Conservation (phyloP, 2,888 invertebrate genomes). For the Tridacna crocea region DNA sequence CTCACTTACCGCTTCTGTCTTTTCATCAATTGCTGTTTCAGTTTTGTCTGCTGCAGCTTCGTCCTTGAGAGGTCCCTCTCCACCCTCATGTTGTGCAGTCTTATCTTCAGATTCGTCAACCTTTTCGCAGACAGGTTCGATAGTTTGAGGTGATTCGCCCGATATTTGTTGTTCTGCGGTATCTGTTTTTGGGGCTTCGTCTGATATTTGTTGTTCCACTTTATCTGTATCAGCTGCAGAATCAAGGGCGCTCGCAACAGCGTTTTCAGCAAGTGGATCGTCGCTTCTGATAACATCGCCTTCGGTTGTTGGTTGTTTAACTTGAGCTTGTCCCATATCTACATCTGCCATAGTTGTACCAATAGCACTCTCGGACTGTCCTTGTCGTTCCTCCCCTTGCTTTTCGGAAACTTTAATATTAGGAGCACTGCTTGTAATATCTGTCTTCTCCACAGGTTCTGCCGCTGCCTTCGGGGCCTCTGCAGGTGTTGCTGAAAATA, state of each 20-base stretch:
- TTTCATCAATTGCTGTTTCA: conserved; percentile 6
- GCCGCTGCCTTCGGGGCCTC: conserved; percentile 24
- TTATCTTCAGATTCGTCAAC: conserved; percentile 1
- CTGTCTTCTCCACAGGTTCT: conserved; percentile 25
- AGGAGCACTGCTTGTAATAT: conserved; percentile 32
- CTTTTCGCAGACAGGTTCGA: neutral
- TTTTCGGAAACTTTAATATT: conserved; percentile 27
- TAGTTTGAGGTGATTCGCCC: neutral
- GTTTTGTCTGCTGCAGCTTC: conserved; percentile 8
- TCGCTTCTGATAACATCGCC: conserved; percentile 34
- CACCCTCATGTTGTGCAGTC: conserved; percentile 2
- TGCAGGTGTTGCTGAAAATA: conserved; percentile 29
- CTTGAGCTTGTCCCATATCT: conserved; percentile 37
- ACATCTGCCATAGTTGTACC: conserved; percentile 26
- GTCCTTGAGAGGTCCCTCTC: conserved; percentile 6
- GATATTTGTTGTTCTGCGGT: neutral
- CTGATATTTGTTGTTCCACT: neutral
- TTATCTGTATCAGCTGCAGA: conserved; percentile 4
- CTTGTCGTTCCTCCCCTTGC: conserved; percentile 29
- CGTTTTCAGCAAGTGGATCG: conserved; percentile 35
- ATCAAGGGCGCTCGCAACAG: conserved; percentile 42
- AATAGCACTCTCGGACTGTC: conserved; percentile 44
- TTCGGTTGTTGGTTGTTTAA: conserved; percentile 27
- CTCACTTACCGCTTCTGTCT: conserved; percentile 3
- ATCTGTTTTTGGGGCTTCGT: neutral